Percentiles rank a stretch among this genome's conserved stretches.
Conservation (phyloP, 2,888 invertebrate species). For the Hyppa rectilinea region DNA sequence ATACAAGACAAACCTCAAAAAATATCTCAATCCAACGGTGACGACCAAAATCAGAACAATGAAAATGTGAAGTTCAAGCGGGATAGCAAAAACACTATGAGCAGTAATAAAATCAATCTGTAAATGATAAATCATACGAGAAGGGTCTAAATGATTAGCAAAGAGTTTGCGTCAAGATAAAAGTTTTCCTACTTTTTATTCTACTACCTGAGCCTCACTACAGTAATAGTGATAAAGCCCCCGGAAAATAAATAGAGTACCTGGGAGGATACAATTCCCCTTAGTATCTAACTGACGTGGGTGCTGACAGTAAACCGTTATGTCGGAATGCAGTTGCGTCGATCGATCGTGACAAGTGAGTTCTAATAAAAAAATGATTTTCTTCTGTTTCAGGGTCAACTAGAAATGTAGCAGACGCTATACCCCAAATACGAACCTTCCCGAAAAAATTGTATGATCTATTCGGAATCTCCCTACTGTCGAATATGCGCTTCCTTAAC, state of each 20-base stretch:
- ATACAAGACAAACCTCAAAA: conserved; percentile 80
- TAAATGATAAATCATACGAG: conserved; percentile 66
- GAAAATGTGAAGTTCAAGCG: conserved; percentile 21
- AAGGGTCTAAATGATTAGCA: conserved; percentile 75
- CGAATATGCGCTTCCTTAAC: conserved; percentile 92
- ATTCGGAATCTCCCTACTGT: conserved; percentile 92
- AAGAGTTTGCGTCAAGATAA: conserved; percentile 44
- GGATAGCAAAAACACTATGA: conserved; percentile 70
- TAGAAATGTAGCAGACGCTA: conserved; percentile 12
- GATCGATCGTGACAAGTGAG: no score
- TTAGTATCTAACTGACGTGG: no score
- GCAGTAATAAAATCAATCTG: conserved; percentile 74
- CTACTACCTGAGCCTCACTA: no score
- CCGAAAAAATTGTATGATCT: conserved; percentile 83
- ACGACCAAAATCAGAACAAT: no score
- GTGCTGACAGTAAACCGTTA: no score
- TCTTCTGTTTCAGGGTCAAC: conserved; percentile 76
- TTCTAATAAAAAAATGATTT: no score
- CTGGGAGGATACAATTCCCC: no score
- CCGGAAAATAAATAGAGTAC: no score
- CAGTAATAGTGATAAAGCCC: no score
- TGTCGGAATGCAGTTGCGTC: no score
- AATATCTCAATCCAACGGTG: conserved; percentile 72
- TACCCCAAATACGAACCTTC: conserved; percentile 67
- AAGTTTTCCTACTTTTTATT: conserved; percentile 3